Conservation (phyloP, 2,888 invertebrate genomes). For the Pseudeuparius sepicola region DNA sequence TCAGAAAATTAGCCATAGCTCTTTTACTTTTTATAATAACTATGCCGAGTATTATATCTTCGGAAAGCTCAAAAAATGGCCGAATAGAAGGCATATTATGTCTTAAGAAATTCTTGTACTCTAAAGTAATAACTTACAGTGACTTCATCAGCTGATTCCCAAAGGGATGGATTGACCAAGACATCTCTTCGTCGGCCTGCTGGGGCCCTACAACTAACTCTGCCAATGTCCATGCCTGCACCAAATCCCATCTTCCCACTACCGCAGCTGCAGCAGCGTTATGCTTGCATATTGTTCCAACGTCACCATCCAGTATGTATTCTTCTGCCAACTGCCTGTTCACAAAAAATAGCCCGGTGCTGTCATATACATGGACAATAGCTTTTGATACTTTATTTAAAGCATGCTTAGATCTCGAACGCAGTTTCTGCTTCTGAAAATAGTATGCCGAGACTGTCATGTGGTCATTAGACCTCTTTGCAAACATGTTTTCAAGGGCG, state of each 20-base stretch:
- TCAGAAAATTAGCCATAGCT: too few relatives aligned
- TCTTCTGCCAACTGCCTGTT: conserved; percentile 72
- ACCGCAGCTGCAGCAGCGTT: conserved; percentile 63
- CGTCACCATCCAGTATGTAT: conserved; percentile 56
- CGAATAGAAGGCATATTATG: too few relatives aligned
- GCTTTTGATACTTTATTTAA: conserved; percentile 43
- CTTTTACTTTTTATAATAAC: too few relatives aligned
- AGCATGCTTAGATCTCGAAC: conserved; percentile 27
- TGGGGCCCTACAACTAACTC: conserved; percentile 51
- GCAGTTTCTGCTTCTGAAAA: conserved; percentile 46
- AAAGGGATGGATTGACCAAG: conserved; percentile 78
- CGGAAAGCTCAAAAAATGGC: too few relatives aligned
- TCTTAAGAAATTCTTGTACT: conserved; percentile 25
- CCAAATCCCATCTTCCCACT: conserved; percentile 67
- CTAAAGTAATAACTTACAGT: conserved; percentile 51
- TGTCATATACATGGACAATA: conserved; percentile 64
- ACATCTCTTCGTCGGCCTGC: conserved; percentile 53
- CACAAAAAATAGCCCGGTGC: conserved; percentile 65
- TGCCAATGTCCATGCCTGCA: conserved; percentile 81
- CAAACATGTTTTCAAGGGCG: conserved; percentile 47
- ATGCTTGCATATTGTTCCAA: conserved; percentile 69
- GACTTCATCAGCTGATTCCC: conserved; percentile 77
- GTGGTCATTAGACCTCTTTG: conserved; percentile 32
- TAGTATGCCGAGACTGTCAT: conserved; percentile 62
- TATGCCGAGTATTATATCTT: too few relatives aligned